Evolutionary conservation across 2,797 vertebrate genomes (phyloP).

Genomic region (Leuciscus waleckii): DNA sequence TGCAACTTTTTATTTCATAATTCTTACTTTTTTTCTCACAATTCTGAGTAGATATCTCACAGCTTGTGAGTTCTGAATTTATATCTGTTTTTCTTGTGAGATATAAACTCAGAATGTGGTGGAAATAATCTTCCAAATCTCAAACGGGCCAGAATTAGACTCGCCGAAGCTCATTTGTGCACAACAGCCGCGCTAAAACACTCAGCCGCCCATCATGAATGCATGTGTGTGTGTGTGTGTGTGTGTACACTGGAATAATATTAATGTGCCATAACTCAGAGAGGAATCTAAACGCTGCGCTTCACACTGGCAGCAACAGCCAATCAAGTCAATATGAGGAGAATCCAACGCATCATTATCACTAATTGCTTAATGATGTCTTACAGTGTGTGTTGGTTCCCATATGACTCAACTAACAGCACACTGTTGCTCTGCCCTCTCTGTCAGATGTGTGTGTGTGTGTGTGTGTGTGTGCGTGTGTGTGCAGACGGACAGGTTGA

Average conservation of each 20-base stretch:
- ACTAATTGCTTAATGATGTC: slow-evolving; percentile 50
- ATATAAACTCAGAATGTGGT: neutral
- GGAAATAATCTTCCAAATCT: neutral
- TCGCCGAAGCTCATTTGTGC: neutral
- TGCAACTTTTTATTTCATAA: neutral
- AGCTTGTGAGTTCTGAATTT: neutral
- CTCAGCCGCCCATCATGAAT: neutral
- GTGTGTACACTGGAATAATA: neutral
- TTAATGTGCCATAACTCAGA: slow-evolving; percentile 21
- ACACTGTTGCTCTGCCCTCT: slow-evolving; percentile 31
- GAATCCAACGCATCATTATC: slow-evolving; percentile 34
- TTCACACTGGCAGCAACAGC: slow-evolving; percentile 10
- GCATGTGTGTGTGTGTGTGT: too few relatives aligned
- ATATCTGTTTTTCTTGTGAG: neutral
- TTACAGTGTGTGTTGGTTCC: slow-evolving; percentile 40
- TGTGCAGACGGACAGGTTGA: slow-evolving; percentile 60
- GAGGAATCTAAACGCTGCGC: neutral
- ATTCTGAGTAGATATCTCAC: neutral
- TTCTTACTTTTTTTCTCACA: neutral
- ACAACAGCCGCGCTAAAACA: neutral
- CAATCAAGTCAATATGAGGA: slow-evolving; percentile 21
- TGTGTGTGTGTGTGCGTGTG: neutral
- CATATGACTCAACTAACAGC: slow-evolving; percentile 44
- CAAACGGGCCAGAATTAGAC: neutral
- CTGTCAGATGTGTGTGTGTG: neutral